Percentiles rank a stretch among this genome's conserved stretches.
Conservation (phyloP, 2,888 invertebrate species). For the Drosophila eohydei region DNA sequence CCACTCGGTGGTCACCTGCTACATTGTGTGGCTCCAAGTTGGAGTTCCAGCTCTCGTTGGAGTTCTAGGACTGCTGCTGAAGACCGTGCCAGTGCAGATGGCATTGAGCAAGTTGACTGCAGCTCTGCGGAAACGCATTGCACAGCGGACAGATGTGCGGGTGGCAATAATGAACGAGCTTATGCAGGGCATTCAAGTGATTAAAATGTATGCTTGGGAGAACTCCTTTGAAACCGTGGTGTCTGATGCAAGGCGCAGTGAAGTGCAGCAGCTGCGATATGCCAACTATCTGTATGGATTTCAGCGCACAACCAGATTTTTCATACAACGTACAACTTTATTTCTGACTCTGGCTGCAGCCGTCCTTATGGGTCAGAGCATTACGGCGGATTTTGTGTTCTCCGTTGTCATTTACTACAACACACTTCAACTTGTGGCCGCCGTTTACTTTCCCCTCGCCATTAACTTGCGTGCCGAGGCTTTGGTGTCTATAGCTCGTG, state of each 20-base stretch:
- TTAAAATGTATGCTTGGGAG: conserved; percentile 99
- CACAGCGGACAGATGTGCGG: conserved; percentile 93
- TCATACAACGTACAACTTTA: conserved; percentile 93
- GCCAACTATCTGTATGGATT: conserved; percentile 89
- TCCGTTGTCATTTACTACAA: conserved; percentile 92
- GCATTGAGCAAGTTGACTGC: conserved; percentile 83
- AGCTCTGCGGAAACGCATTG: conserved; percentile 89
- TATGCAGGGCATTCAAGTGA: conserved; percentile 95
- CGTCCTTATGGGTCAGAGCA: conserved; percentile 88
- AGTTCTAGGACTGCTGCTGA: conserved; percentile 90
- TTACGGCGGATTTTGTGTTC: conserved; percentile 89
- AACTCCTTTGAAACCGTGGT: conserved; percentile 94
- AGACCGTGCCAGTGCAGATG: conserved; percentile 93
- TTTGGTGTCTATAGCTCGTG: conserved; percentile 86
- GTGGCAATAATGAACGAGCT: conserved; percentile 98
- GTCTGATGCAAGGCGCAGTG: conserved; percentile 89
- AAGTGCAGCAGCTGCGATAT: conserved; percentile 87
- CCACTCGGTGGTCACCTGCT: conserved; percentile 88
- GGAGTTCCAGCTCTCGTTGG: conserved; percentile 92
- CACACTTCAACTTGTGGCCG: conserved; percentile 88
- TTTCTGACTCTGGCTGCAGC: conserved; percentile 92
- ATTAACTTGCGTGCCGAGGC: conserved; percentile 87
- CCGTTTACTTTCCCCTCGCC: conserved; percentile 87
- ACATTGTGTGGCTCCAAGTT: conserved; percentile 91
- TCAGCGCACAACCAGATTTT: conserved; percentile 90